Base-by-base conservation (phyloP, 2,888 invertebrate species). In the Sepioteuthis lessoniana region DNA sequence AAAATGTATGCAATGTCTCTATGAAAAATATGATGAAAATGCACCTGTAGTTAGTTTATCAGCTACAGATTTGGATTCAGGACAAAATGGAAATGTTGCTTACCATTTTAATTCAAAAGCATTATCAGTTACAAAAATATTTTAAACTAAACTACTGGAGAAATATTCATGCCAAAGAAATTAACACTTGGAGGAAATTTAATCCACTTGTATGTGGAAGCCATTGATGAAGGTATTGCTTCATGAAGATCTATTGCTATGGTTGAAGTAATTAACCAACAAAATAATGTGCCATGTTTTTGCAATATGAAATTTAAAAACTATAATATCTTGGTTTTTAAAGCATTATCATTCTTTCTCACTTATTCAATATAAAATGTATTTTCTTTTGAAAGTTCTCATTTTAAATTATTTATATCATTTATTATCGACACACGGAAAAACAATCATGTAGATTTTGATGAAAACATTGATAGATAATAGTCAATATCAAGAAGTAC, bases 21-120 rank as follows among this genome's bases (percentile, higher is more conserved):
- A 76, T 76, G 2, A 76, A 76, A 35, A 76, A 76, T 16, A 8
- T 13, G 16, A 16, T 76, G 76, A 76, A 76, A n/a, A 10, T 7
- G 3, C 76, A n/a, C 76, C 76, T 19, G n/a, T 76, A 16, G 76
- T 19, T 76, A 76, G 10, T 35, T 76, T 76, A 76, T 35, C 19
- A 4, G 76, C 76, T 5, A n/a, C n/a, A 76, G 76, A 76, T 76
- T 76, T 76, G 16, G 76, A 76, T n/a, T 31, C n/a, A n/a, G 76
- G 76, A 76, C 76, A 76, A n/a, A n/a, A n/a, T n/a, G n/a, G n/a
- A n/a, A n/a, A n/a, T n/a, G n/a, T n/a, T n/a, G n/a, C n/a, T n/a
- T 76, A 76, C n/a, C 76, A 76, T 76, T 76, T 76, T n/a, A 76
- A 76, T 76, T 76, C 76, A 76, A n/a, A 76, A 76, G n/a, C 76